Base-by-base conservation (phyloP, 2,888 invertebrate species). In the Lomographa bimaculata region DNA sequence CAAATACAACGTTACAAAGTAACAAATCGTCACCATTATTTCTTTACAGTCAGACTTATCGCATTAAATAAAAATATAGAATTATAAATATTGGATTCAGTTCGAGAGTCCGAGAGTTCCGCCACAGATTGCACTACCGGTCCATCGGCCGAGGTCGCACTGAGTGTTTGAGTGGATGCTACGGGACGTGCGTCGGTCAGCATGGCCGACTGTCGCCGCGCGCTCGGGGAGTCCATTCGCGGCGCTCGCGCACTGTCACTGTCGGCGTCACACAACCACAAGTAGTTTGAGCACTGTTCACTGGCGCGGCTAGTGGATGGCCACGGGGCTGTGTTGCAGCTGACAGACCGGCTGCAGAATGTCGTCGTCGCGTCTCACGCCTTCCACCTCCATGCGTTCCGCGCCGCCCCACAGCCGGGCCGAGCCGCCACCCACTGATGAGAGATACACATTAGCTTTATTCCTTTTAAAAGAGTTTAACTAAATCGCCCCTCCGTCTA, bases 301-400 rank as follows among this genome's bases (percentile, higher is more conserved):
- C 25, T 18, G 23, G 11, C 36, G 9, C 29, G 25, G 60, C 80
- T 85, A 90, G 83, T 97, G 97, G 81, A 97, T 97, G 80, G 95
- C 96, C 72, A 97, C 97, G 66, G 97, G 96, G 90, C 95, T 96
- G 90, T 97, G 96, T 86, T 96, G 95, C 75, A 96, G 94, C 57
- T 69, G 61, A 59, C 96, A 96, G 62, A 96, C 96, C 54, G 81
- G 95, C 64, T 64, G 95, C 68, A 96, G 94, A 95, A 97, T 95
- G 58, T 89, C 87, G 59, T 84, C 89, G 49, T 78, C 78, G 60
- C 84, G 83, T 26, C 83, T 76, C 54, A 73, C 79, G 41, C 63
- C 71, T 65, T 86, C 87, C 55, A 85, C 87, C 48, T 86, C 87
- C 89, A 96, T 96, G 65, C 96, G 95, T 94, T 96, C 96, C 57